Base-by-base conservation (phyloP, 30 jellyfish, hydroid and myxozoan species). In the Morbakka virulenta region DNA sequence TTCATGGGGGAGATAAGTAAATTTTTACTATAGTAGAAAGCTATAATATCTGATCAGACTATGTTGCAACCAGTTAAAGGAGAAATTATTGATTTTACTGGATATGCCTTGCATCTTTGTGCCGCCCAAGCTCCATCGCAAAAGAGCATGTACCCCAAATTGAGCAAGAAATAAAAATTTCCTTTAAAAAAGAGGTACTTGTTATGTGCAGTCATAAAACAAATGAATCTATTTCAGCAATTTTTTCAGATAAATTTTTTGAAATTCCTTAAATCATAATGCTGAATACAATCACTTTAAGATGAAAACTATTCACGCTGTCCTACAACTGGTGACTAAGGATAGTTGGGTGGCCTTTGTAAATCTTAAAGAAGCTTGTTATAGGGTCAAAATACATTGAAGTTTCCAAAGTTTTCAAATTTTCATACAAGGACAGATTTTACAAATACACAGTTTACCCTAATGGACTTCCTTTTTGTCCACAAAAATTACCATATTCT, bases 351-450 rank as follows among this genome's bases (percentile, higher is more conserved):
- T 83, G 88, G 83, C 89, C 0, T 72, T 83, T 35, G 25, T 73
- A 20, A 88, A 83, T 35, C 47, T 83, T 1, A 83, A 82, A 48
- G 84, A 73, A 36, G 89, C 95, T 0, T 74, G 74, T 34, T 73
- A 64, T 66, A 83, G 84, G 51, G 84, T 83, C 28, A 61, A 23
- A 21, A 64, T 83, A n/a, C 74, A 52, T 28, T 47, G 64, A 2
- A 28, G 27, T 26, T 50, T 2, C 31, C 89, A 83, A 33, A 63
- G 32, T 62, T 33, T 51, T 83, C 24, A 83, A 62, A 50, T 83
- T 83, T 9, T 11, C 9, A 14, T 62, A 36, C 41, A 14, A 35
- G 3, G 82, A 27, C 14, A 22, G 23, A 47, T n/a, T 67, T 20
- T 65, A 0, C 1, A 1, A 65, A 2, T 65, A 25, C 69, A 65